A percentile compares a stretch with the other conserved stretches of the same genome.
Conservation (phyloP, 1,140 invertebrate genomes). For the Caenorhabditis remanei region DNA sequence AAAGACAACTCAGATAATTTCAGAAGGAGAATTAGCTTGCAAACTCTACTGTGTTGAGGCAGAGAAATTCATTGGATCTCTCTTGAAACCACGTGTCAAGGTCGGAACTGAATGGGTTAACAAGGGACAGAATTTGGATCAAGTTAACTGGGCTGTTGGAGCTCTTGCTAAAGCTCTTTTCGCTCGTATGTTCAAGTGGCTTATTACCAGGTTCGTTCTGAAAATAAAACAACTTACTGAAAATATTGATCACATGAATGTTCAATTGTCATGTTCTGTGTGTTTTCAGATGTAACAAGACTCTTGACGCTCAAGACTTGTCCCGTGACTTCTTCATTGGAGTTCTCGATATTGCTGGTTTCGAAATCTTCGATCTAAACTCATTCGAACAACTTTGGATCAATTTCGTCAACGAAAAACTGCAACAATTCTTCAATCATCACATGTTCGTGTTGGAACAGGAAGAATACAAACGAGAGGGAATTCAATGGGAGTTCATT, state of each 20-base stretch:
- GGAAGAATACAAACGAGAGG: slow-evolving; percentile 97
- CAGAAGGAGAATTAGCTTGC: slow-evolving; percentile 78
- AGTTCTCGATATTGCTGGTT: slow-evolving; percentile 99
- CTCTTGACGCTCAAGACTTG: slow-evolving; percentile 80
- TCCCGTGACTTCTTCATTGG: slow-evolving; percentile 81
- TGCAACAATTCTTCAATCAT: slow-evolving; percentile 99
- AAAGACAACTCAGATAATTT: slow-evolving; percentile 39
- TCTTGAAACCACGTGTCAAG: slow-evolving; percentile 82
- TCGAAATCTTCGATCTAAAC: slow-evolving; percentile 99
- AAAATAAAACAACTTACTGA: too few species aligned
- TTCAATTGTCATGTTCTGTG: too few species aligned
- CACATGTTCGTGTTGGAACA: slow-evolving; percentile 99
- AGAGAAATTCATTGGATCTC: slow-evolving; percentile 80
- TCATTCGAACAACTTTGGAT: slow-evolving; percentile 99
- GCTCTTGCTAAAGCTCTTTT: slow-evolving; percentile 82
- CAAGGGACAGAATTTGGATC: slow-evolving; percentile 85
- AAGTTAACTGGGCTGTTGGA: slow-evolving; percentile 81
- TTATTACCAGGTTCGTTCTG: slow-evolving; percentile 79
- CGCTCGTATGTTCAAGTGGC: slow-evolving; percentile 82
- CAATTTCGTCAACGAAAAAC: slow-evolving; percentile 99
- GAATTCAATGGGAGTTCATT: slow-evolving; percentile 98
- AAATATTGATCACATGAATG: too few species aligned
- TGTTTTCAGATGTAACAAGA: slow-evolving; percentile 81
- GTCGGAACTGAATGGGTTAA: slow-evolving; percentile 80
- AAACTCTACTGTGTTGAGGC: slow-evolving; percentile 80